phyloP scores from a whole-genome alignment of 2,888 invertebrate genomes.

The Drosophila borealis region DNA sequence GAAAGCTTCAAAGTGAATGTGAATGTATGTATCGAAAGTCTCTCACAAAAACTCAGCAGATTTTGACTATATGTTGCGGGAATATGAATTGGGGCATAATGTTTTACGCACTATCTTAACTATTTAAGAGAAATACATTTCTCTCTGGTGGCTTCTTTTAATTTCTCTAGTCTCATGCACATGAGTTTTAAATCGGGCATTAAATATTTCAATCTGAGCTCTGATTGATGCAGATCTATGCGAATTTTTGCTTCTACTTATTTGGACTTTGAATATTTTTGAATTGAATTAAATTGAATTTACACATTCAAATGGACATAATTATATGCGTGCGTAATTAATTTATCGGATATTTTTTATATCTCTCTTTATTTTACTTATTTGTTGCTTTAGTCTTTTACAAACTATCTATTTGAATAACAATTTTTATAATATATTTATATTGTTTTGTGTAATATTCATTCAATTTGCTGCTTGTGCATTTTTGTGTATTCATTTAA shows the following conservation, averaged over 20 bases:
- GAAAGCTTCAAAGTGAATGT: no score
- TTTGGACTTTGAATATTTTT: constrained; percentile 9
- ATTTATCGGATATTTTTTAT: background rate
- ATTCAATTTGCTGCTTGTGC: background rate
- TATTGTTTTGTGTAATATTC: background rate
- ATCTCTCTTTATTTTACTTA: background rate
- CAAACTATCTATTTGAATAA: background rate
- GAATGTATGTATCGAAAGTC: no score
- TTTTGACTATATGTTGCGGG: no score
- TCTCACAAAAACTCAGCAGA: no score
- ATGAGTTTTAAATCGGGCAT: no score
- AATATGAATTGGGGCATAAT: no score
- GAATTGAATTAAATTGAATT: background rate
- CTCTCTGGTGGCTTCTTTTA: no score
- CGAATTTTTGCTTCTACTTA: background rate
- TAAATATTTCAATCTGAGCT: background rate
- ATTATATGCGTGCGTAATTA: no score
- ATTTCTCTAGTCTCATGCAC: no score
- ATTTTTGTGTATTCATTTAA: constrained; percentile 13
- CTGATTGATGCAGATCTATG: constrained; percentile 3
- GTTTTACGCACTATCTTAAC: no score
- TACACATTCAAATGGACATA: background rate
- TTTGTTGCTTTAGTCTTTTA: background rate
- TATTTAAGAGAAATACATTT: no score
- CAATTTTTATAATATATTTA: background rate